These are phyloP conservation scores for Adela reaumurella DNA, from an alignment of 2,888 invertebrate species.

Conservation along the genomic window DNA sequence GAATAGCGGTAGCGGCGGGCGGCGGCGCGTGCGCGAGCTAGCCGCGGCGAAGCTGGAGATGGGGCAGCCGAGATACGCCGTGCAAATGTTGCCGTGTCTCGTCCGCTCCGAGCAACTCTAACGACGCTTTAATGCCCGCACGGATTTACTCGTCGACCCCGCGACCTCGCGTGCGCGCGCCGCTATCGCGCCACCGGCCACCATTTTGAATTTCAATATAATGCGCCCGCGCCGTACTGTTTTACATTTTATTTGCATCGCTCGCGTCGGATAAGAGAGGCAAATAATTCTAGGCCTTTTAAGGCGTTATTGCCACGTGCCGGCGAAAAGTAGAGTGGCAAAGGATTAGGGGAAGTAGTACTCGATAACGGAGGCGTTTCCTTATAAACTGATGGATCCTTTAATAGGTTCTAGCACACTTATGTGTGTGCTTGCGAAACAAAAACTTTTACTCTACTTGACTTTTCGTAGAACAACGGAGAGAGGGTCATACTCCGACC, in stretches of 20 bases:
- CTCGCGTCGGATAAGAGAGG: not conserved
- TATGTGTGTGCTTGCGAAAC: no score
- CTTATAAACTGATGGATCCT: no score
- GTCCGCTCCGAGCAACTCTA: not conserved
- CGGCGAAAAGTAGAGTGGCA: no score
- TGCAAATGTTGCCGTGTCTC: not conserved
- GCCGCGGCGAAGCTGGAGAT: not conserved
- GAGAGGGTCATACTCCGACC: no score
- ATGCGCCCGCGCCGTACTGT: conserved; percentile 23
- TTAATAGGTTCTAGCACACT: no score
- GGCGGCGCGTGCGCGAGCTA: not conserved
- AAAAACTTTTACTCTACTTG: no score
- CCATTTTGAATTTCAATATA: conserved; percentile 44
- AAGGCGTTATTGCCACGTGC: not conserved
- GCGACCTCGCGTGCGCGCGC: conserved; percentile 54
- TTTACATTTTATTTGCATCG: conserved; percentile 10
- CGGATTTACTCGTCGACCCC: conserved; percentile 23
- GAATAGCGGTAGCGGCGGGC: not conserved
- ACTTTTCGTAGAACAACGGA: no score
- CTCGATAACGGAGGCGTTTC: no score
- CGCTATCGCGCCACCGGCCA: conserved; percentile 17
- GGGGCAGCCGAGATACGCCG: not conserved
- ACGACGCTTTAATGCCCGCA: not conserved
- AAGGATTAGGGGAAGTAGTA: no score
- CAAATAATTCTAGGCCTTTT: not conserved